Conservation (phyloP, 35 echinoderm and acorn worm species). For the Patiria miniata region DNA sequence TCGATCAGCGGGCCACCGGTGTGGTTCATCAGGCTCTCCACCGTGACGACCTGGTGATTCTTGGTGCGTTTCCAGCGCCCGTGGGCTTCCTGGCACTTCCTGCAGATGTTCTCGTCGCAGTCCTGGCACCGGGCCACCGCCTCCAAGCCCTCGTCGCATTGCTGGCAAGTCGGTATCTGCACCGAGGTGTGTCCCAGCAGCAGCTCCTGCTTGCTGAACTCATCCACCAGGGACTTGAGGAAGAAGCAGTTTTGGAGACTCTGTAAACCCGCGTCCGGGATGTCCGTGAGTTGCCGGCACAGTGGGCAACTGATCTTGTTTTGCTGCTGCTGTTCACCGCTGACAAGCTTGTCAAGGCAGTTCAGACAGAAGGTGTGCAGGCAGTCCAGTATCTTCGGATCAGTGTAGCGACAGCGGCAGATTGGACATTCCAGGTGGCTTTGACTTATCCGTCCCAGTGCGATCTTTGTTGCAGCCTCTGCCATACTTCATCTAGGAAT, state of each 20-base stretch:
- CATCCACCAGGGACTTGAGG: neutral
- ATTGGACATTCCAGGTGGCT: neutral
- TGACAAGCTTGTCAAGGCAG: neutral
- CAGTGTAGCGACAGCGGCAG: neutral
- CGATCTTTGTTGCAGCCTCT: neutral
- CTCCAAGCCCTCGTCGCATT: neutral
- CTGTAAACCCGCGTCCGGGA: neutral
- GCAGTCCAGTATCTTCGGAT: conserved; percentile 13
- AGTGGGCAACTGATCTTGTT: neutral
- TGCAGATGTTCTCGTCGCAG: conserved; percentile 1
- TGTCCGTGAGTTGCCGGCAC: neutral
- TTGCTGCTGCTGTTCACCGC: neutral
- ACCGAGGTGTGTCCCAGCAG: neutral
- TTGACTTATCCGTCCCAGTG: neutral
- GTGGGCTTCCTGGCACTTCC: neutral
- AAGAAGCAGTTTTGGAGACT: neutral
- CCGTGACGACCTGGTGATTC: neutral
- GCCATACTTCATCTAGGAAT: neutral
- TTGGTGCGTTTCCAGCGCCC: neutral
- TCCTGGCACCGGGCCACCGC: neutral
- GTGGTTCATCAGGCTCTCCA: neutral
- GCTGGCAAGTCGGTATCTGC: neutral
- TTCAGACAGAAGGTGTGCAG: conserved; percentile 1
- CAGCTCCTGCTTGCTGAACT: neutral
- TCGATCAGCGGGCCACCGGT: no score